Evolutionary conservation across 1,140 invertebrate species (phyloP).

Genomic region (Drosophila mojavensis): DNA sequence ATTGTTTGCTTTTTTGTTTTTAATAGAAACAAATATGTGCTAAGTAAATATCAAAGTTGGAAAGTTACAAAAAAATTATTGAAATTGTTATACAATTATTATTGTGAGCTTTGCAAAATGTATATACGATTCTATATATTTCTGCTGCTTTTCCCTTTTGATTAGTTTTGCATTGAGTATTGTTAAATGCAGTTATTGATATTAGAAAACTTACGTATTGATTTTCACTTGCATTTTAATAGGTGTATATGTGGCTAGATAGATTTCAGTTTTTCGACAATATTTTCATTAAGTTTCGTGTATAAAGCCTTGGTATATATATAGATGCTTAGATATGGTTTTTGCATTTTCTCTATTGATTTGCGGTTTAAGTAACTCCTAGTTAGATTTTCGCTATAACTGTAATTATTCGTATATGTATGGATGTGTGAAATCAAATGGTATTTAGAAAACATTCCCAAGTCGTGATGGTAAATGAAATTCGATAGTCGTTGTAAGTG

Average conservation of each 20-base stretch:
- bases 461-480: slow-evolving; percentile 21
- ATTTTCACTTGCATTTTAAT: slow-evolving; percentile 25
- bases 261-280: slow-evolving; percentile 13
- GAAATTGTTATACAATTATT: slow-evolving; percentile 49
- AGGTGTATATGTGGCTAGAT: slow-evolving; percentile 30
- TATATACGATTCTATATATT: slow-evolving; percentile 2
- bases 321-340: slow-evolving; percentile 38
- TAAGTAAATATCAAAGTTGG: slow-evolving; percentile 26
- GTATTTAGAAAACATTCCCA: no score
- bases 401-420: slow-evolving; percentile 31
- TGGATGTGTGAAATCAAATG: slow-evolving; percentile 12
- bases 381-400: slow-evolving; percentile 33
- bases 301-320: slow-evolving; percentile 43
- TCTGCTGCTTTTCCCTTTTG: slow-evolving; percentile 39
- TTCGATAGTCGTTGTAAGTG: slow-evolving; percentile 59
- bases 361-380: slow-evolving; percentile 10
- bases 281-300: slow-evolving; percentile 9
- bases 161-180: slow-evolving; percentile 51
- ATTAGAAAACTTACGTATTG: slow-evolving; percentile 48
- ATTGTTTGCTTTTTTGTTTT: background rate
- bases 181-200: slow-evolving; percentile 74
- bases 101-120: slow-evolving; percentile 37
- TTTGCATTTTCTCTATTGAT: slow-evolving; percentile 39
- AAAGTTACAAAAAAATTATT: slow-evolving; percentile 39
- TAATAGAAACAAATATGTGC: slow-evolving; percentile 24